Conservation (phyloP, 2,888 invertebrate genomes). For the Netelia melanura region DNA sequence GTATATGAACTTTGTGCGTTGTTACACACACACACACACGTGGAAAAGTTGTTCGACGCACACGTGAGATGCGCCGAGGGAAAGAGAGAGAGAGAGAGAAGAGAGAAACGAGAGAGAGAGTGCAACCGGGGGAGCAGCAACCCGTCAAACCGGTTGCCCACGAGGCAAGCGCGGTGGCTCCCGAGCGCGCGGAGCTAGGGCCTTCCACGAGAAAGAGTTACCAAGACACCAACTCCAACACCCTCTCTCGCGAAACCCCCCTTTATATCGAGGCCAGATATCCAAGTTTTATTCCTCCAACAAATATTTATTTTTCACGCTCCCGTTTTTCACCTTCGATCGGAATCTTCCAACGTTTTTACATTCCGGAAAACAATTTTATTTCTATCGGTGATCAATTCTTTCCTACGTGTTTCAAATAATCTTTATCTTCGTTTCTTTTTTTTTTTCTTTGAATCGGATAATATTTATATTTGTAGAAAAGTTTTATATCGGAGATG, state of each 20-base stretch:
- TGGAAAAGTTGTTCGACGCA: slow-evolving; percentile 29
- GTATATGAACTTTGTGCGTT: slow-evolving; percentile 18
- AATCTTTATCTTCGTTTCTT: slow-evolving; percentile 8
- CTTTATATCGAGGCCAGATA: slow-evolving; percentile 32
- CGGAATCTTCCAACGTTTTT: background rate
- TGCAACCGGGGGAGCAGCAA: slow-evolving; percentile 75
- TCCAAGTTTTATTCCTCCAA: slow-evolving; percentile 58
- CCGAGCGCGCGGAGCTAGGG: slow-evolving; percentile 73
- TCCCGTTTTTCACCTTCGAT: slow-evolving; percentile 1
- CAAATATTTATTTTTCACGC: slow-evolving; percentile 76
- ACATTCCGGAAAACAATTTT: background rate
- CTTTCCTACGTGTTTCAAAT: background rate
- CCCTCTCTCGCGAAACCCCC: slow-evolving; percentile 62
- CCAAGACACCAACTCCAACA: slow-evolving; percentile 74
- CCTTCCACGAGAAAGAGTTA: slow-evolving; percentile 59
- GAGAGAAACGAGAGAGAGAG: slow-evolving; percentile 61
- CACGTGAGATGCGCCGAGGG: slow-evolving; percentile 42
- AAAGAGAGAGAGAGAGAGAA: slow-evolving; percentile 46
- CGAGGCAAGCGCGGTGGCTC: slow-evolving; percentile 74
- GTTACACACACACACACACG: slow-evolving; percentile 32
- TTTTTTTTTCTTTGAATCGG: background rate
- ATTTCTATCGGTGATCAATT: background rate
- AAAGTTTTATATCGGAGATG: too few species aligned
- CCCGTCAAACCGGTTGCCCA: slow-evolving; percentile 84
- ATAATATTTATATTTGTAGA: background rate